Evolutionary conservation across 2,113 vertebrate genomes (phyloP).

Genomic region (Halcyon senegalensis): DNA sequence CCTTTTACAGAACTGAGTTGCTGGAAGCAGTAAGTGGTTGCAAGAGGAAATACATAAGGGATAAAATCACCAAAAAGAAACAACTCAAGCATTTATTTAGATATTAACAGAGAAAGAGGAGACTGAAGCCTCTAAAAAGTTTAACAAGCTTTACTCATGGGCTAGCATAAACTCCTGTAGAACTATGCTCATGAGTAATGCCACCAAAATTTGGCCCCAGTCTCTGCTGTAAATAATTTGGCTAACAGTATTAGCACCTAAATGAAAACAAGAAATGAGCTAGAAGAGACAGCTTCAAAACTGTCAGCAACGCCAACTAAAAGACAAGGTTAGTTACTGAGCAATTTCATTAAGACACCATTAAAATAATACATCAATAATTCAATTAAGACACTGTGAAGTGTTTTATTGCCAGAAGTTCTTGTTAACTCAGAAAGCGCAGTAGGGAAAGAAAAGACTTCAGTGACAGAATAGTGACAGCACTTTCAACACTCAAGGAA

Average conservation of each 20-base stretch:
- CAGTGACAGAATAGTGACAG: background rate
- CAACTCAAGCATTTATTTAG: background rate
- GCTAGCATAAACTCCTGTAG: background rate
- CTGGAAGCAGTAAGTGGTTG: background rate
- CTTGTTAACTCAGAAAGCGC: conserved; percentile 15
- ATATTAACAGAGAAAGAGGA: background rate
- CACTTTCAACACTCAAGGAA: background rate
- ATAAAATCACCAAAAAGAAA: background rate
- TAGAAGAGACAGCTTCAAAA: conserved; percentile 10
- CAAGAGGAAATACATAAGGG: background rate
- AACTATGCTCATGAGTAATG: background rate
- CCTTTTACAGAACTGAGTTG: background rate
- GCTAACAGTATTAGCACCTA: background rate
- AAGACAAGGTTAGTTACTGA: conserved; percentile 47
- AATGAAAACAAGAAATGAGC: background rate
- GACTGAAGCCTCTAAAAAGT: background rate
- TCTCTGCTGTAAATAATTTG: conserved; percentile 1
- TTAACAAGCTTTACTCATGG: background rate
- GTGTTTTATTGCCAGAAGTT: conserved; percentile 31
- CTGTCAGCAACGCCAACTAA: background rate
- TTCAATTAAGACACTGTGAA: background rate
- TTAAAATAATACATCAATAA: conserved; percentile 54
- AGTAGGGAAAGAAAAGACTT: background rate
- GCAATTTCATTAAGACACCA: conserved; percentile 49
- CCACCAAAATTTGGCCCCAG: background rate